Evolutionary conservation across 2,888 invertebrate genomes (phyloP), one percentile per base, ranked within the genome.

Genomic region (Rotaria sp.): DNA sequence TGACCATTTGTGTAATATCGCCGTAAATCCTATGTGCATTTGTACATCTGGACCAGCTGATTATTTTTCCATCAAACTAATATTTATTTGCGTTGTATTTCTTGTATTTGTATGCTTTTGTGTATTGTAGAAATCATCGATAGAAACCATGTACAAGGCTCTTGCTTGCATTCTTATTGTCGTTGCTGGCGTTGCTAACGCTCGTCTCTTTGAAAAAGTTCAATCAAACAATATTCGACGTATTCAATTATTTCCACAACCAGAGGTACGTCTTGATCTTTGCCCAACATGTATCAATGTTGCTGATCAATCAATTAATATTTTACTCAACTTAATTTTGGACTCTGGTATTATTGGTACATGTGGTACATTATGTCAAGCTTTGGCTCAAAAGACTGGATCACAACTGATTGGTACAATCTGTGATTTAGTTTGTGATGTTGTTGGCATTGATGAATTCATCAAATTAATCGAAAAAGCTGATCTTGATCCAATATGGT

Each of bases 401-500:
- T 87, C 89, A 85, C 88, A 88, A 26, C 88, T 88, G 13, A 85
- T 89, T 18, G 89, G 88, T 15, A 88, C 85, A n/a, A 88, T 89
- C 15, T 90, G 90, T 85, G 87, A 88, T 85, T 52, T 90, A 30
- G 87, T 89, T 18, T 89, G 90, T 87, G 89, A 89, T 84, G 86
- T 89, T 84, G 89, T 87, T 26, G 90, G 90, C 26, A 87, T 89
- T 15, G 88, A 89, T 21, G 89, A 89, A 86, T 90, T 90, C 85
- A 87, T 89, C 85, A 89, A 89, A 48, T 87, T 89, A 21, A 88
- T 90, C 50, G 87, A 89, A 85, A 88, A 89, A 75, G 89, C 88
- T 84, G 90, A 90, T 86, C 87, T 90, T 18, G 89, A 90, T 85
- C 89, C 89, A 13, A 89, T 90, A 59, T 90, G 89, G 85, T 89